phyloP scores from a whole-genome alignment of 2,888 invertebrate genomes.

The Ochlodes sylvanus region DNA sequence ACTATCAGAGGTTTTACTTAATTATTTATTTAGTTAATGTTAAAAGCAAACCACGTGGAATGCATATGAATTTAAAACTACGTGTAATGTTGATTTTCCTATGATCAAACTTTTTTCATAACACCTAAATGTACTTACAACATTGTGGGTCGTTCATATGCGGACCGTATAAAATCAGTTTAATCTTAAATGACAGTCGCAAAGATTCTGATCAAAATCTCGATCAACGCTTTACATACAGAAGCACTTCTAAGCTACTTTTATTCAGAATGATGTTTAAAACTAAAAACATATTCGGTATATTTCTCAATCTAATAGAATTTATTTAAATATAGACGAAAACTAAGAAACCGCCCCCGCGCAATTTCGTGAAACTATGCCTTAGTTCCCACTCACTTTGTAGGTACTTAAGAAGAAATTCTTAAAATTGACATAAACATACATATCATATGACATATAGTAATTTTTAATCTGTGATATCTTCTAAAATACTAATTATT shows the following conservation, averaged over 20 bases:
- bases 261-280: conserved; percentile 1
- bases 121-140: not conserved
- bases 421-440: no score
- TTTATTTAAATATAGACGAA: conserved; percentile 30
- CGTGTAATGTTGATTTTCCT: not conserved
- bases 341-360: no score
- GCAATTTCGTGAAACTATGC: no score
- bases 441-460: no score
- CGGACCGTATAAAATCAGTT: not conserved
- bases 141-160: not conserved
- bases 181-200: not conserved
- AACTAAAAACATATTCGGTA: not conserved
- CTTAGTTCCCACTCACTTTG: no score
- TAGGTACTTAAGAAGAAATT: no score
- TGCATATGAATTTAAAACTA: no score
- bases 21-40: no score
- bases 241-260: not conserved
- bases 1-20: no score
- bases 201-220: conserved; percentile 6
- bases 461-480: no score
- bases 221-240: not conserved
- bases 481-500: no score
- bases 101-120: not conserved
- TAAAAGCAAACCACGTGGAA: no score
- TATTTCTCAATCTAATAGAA: conserved; percentile 29